These are phyloP conservation scores for Aegotheles bennettii DNA, from an alignment of 2,113 vertebrate species.

Conservation along the genomic window DNA sequence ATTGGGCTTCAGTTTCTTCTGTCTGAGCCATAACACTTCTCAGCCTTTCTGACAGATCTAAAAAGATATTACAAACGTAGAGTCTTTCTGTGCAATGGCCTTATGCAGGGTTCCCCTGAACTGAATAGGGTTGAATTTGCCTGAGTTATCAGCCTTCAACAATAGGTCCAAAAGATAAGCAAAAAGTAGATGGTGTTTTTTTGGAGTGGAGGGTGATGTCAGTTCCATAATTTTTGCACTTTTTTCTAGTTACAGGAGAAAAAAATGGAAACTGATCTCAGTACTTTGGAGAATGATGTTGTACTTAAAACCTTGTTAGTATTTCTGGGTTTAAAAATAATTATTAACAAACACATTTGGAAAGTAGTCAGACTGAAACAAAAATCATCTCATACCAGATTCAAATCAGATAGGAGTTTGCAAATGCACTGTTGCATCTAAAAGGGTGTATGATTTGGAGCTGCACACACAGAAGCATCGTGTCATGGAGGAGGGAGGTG, in stretches of 20 bases:
- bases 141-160: not conserved
- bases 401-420: not conserved
- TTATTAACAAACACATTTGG: not conserved
- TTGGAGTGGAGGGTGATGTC: not conserved
- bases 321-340: not conserved
- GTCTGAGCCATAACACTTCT: not conserved
- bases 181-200: not conserved
- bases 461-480: not conserved
- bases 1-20: not conserved
- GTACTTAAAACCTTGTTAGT: not conserved
- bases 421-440: not conserved
- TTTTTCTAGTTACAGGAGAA: not conserved
- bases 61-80: not conserved
- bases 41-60: not conserved
- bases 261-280: not conserved
- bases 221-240: not conserved
- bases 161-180: not conserved
- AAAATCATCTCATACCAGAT: not conserved
- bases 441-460: not conserved
- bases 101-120: not conserved
- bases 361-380: not conserved
- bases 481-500: slow-evolving; percentile 43
- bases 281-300: not conserved
- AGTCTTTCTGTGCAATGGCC: not conserved
- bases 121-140: not conserved